Base-by-base conservation (phyloP, 2,113 vertebrate genomes). In the Amblyornis subalaris region DNA sequence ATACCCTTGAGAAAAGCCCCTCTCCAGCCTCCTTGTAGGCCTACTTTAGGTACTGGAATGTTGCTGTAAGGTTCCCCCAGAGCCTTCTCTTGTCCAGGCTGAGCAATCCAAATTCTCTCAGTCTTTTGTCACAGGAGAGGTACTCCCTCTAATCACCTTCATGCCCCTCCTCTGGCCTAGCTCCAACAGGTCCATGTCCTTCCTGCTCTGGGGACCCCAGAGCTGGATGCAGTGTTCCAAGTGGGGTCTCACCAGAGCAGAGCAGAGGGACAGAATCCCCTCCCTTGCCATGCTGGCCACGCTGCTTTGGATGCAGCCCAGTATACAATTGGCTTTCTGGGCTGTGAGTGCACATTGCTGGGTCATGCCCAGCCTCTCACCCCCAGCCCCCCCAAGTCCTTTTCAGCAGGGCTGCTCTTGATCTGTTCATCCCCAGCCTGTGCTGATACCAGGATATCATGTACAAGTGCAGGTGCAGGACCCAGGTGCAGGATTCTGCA, bases 341-440 rank as follows among this genome's bases (percentile, higher is more conserved):
- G 44, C 76, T 74, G 51, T 2, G 6, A 38, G 51, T 58, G 76
- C 86, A 1, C 76, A 25, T 45, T n/a, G 69, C 53, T n/a, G 77
- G 24, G 14, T 36, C 47, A 23, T 26, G 38, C 47, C 61, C 87
- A 69, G 61, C 70, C 86, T 60, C 54, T 61, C 77, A 35, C 0
- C n/a, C 29, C 12, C 45, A 47, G 38, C 45, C 53, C 3, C 6
- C 19, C 8, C 38, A 14, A 10, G 1, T 2, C 13, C 28, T 47
- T 42, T 29, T 45, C 1, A 0, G 0, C 53, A 45, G 53, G 10
- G 10, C n/a, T 82, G 24, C 14, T 67, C 54, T 40, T 0, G 0
- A 3, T 18, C 13, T 74, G 36, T 1, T 25, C 8, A 25, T 53
- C 7, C 15, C 3, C 53, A 82, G 45, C 29, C 10, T 35, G 20